Evolutionary conservation across 2,797 vertebrate species (phyloP).

Genomic region (Botia almorhae): DNA sequence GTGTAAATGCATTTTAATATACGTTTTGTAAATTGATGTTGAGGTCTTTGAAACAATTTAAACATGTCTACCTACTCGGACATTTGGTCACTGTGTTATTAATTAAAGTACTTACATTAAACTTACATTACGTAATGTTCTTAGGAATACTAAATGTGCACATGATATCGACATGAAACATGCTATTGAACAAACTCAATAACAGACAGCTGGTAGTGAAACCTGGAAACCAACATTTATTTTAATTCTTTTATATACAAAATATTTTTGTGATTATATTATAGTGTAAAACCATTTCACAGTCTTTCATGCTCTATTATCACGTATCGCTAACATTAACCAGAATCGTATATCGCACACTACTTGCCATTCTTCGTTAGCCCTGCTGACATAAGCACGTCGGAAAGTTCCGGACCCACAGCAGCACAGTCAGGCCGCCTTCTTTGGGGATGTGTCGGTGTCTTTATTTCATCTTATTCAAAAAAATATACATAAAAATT

Average conservation of each 20-base stretch:
- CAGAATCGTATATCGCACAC: constrained; percentile 76
- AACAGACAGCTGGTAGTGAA: constrained; percentile 66
- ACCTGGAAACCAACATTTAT: constrained; percentile 95
- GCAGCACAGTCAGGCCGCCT: constrained; percentile 48
- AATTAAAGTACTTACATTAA: no score
- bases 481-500: constrained; percentile 67
- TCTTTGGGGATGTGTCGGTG: constrained; percentile 56
- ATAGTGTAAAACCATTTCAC: constrained; percentile 85
- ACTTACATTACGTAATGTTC: no score
- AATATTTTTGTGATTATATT: constrained; percentile 87
- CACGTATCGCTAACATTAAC: constrained; percentile 83
- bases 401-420: constrained; percentile 68
- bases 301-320: constrained; percentile 87
- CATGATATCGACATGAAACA: no score
- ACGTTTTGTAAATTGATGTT: no score
- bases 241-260: constrained; percentile 90
- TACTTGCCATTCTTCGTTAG: constrained; percentile 65
- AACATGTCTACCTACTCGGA: no score
- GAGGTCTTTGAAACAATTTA: no score
- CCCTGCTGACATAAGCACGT: constrained; percentile 66
- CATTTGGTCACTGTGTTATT: no score
- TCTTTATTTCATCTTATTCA: constrained; percentile 25
- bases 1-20: not conserved
- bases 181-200: constrained; percentile 21
- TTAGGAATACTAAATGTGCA: no score